Evolutionary conservation across 2,888 invertebrate species (phyloP).

Genomic region (Ennomos fuscantarius): DNA sequence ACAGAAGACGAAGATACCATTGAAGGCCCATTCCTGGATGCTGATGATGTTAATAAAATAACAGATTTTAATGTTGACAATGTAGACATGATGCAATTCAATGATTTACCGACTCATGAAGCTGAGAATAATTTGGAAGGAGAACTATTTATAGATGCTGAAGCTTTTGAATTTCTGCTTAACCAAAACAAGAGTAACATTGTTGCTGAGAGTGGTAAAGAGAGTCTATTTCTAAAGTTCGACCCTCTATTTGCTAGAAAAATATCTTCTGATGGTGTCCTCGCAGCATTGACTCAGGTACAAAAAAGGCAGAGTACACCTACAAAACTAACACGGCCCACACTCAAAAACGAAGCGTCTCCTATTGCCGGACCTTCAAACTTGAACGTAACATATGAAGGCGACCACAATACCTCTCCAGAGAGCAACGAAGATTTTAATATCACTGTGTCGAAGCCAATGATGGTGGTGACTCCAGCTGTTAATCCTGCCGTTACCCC

Average conservation of each 20-base stretch:
- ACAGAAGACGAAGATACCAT: constrained; percentile 79
- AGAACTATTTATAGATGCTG: constrained; percentile 78
- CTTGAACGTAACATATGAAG: constrained; percentile 47
- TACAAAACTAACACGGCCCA: constrained; percentile 49
- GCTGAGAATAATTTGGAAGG: constrained; percentile 60
- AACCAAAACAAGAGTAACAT: constrained; percentile 72
- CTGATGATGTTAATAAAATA: constrained; percentile 59
- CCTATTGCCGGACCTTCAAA: constrained; percentile 57
- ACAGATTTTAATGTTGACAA: constrained; percentile 50
- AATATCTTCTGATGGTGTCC: constrained; percentile 66
- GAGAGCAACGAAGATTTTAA: constrained; percentile 62
- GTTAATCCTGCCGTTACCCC: constrained; percentile 65
- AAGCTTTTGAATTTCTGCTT: constrained; percentile 74
- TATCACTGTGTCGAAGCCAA: constrained; percentile 68
- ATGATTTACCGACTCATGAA: constrained; percentile 53
- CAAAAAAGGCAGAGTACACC: constrained; percentile 69
- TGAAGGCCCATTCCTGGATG: constrained; percentile 75
- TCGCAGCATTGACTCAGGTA: constrained; percentile 61
- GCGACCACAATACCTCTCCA: constrained; percentile 47
- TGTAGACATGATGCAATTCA: constrained; percentile 62
- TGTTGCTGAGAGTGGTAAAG: constrained; percentile 74
- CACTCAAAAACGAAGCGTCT: constrained; percentile 41
- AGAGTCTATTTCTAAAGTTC: constrained; percentile 78
- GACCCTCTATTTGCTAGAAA: constrained; percentile 76
- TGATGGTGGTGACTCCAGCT: constrained; percentile 78